Evolutionary conservation across 2,888 invertebrate genomes (phyloP), one percentile per base, ranked within the genome.

Genomic region (Clepsis dumicolana): DNA sequence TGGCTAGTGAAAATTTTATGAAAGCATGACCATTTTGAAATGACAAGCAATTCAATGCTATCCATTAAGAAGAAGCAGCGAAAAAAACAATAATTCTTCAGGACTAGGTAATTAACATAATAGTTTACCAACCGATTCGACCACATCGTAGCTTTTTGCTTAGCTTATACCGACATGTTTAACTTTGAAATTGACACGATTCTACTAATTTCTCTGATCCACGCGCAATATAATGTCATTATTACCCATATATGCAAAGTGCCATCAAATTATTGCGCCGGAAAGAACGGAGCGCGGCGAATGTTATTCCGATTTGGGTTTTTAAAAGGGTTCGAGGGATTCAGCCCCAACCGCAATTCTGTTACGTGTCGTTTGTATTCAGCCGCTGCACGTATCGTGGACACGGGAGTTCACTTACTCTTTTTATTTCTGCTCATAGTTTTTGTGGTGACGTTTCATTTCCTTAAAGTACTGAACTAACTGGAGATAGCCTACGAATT

Each of bases 351-450:
- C 79, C 80, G 76, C 79, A 73, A 79, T 82, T 82, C 81, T 76
- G 78, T 83, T 82, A 81, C 79, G 75, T 75, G 81, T 83, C 83
- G 83, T 89, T 88, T 86, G 84, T 89, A 89, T 88, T 86, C 89
- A 80, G 79, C 64, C 79, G 77, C 78, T 80, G 75, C 80, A 80
- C 82, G 85, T 80, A 78, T 75, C 76, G 75, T 72, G 81, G 85
- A 86, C 84, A 88, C 70, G 83, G 80, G 79, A 83, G 79, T 84
- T 79, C 80, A 83, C 84, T 85, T 78, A 74, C 78, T 77, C 75
- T 75, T 80, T 83, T 79, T 79, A 72, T 75, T 76, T 74, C 73
- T 71, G 71, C 65, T 72, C 74, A 72, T 73, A 77, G 74, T 75
- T 76, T 71, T 66, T 64, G 64, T 69, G 69, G 72, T 61, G 71